Percentiles rank a stretch among this genome's conserved stretches.
Conservation (phyloP, 53 echinoderm and acorn worm genomes). For the Patiria pectinifera region DNA sequence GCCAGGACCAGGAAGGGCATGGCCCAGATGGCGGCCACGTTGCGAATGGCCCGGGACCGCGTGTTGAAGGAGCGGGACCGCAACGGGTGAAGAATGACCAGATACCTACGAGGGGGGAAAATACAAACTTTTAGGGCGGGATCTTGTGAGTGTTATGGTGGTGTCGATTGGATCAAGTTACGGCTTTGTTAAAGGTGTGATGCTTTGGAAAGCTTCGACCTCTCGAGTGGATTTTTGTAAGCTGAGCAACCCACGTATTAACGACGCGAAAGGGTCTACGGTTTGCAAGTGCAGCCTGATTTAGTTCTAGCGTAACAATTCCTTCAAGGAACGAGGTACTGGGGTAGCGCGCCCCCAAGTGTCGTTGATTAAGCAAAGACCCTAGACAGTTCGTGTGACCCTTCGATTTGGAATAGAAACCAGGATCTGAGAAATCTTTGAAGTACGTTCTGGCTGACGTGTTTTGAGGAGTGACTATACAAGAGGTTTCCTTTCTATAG, state of each 20-base stretch:
- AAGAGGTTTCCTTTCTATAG: background rate
- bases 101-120: conserved; percentile 68
- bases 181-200: background rate
- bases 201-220: background rate
- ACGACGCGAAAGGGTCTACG: no score
- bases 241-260: no score
- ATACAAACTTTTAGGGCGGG: background rate
- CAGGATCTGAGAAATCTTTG: no score
- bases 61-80: conserved; percentile 92
- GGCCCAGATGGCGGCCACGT: conserved; percentile 80
- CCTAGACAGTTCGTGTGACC: no score
- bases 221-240: no score
- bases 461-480: background rate
- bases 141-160: background rate
- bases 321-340: no score
- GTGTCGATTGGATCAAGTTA: background rate
- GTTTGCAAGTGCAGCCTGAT: background rate
- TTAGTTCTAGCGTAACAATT: background rate
- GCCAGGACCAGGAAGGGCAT: conserved; percentile 76
- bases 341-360: no score
- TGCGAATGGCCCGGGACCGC: conserved; percentile 81
- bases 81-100: conserved; percentile 92
- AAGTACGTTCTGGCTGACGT: no score
- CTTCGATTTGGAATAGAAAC: no score
- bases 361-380: no score